Base-by-base conservation (phyloP, 2,797 vertebrate species). In the Fratercula arctica region DNA sequence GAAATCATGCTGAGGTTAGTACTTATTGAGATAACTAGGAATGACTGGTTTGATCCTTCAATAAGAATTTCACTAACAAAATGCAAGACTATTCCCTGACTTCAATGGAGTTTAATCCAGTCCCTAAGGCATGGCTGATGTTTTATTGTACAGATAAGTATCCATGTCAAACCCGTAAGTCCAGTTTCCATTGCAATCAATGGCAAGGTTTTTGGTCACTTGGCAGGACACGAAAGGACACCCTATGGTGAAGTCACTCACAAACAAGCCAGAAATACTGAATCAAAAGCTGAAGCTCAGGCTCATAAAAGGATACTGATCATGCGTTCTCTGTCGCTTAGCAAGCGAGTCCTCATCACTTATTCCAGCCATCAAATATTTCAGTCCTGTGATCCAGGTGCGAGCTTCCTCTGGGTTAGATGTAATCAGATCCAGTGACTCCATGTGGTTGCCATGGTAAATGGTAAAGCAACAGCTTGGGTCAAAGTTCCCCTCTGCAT, bases 361-460 rank as follows among this genome's bases (percentile, higher is more conserved):
- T 97, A 99, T 99, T 51, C 99, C 99, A 0, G 99, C 99, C 99
- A 99, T 99, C 87, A 99, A 97, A 90, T 99, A 99, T 83, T 99
- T 98, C 66, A 99, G 98, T 37, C 99, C 99, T 0, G 99, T 99
- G 92, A 99, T 98, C 99, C 99, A 99, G 81, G 99, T 99, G 39
- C 99, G 98, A 48, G 99, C 99, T 92, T 99, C 99, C 93, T 99
- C 99, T 0, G 99, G 97, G 73, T 99, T 99, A 68, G 99, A 99
- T 0, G 99, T 99, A 85, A 99, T 99, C 96, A 99, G 97, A 92
- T 99, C 99, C 72, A 99, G 98, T 13, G 98, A 99, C 97, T 99
- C 99, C 99, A 99, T 99, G 97, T 99, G 99, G 97, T 98, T 99
- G 45, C 99, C 99, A 18, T 99, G 99, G 98, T 99, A 99, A 85